A percentile compares a stretch with the other conserved stretches of the same genome.
These are phyloP conservation scores for Oryzaephilus surinamensis DNA, from an alignment of 1,140 invertebrate genomes.

Conservation along the genomic window DNA sequence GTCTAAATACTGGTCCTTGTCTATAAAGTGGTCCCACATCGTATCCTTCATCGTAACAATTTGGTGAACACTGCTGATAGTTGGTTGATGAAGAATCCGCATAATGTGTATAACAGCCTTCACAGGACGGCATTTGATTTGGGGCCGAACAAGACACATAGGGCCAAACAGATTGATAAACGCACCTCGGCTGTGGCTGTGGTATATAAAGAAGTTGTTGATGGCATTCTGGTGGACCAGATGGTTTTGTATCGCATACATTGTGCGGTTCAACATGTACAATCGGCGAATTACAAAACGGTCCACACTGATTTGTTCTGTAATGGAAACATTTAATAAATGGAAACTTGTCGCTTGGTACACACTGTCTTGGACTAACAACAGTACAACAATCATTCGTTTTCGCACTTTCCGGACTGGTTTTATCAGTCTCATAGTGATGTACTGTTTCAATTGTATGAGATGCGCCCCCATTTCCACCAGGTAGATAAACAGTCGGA, in stretches of 20 bases:
- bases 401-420: not conserved
- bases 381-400: conserved; percentile 16
- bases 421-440: not conserved
- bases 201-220: conserved; percentile 30
- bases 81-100: conserved; percentile 7
- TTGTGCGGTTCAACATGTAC: conserved; percentile 27
- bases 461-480: not conserved
- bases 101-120: conserved; percentile 29
- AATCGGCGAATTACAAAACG: conserved; percentile 24
- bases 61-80: conserved; percentile 15
- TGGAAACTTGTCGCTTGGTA: conserved; percentile 15
- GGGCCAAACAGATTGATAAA: conserved; percentile 28
- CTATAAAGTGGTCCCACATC: conserved; percentile 20
- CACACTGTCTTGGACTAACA: conserved; percentile 29
- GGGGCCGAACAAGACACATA: conserved; percentile 28
- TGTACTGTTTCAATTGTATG: not conserved
- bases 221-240: conserved; percentile 15
- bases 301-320: conserved; percentile 24
- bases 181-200: conserved; percentile 30
- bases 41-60: conserved; percentile 26
- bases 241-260: conserved; percentile 20
- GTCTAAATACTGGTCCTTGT: conserved; percentile 24
- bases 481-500: conserved; percentile 1
- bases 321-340: conserved; percentile 28
- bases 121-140: conserved; percentile 15